phyloP scores from a whole-genome alignment of 2,888 invertebrate species.

The Catocala nupta region DNA sequence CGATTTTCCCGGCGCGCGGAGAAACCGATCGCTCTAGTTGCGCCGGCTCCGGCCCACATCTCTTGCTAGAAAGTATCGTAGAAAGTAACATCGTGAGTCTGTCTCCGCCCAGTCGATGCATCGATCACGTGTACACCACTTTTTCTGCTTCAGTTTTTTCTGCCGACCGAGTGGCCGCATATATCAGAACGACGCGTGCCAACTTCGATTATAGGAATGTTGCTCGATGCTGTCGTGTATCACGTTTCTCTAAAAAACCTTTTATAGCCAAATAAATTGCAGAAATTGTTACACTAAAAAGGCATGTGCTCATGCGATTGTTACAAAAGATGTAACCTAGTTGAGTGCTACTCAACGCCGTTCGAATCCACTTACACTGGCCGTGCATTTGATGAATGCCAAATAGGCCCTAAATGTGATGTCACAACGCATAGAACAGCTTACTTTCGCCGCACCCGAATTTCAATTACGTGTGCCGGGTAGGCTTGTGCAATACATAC shows the following conservation, averaged over 20 bases:
- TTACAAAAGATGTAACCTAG: constrained; percentile 36
- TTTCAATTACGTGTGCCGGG: constrained; percentile 80
- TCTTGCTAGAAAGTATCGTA: constrained; percentile 86
- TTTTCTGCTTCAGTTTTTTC: constrained; percentile 72
- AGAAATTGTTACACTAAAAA: constrained; percentile 17
- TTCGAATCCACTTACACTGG: constrained; percentile 32
- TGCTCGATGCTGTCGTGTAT: constrained; percentile 44
- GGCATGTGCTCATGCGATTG: constrained; percentile 31
- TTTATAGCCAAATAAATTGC: constrained; percentile 25
- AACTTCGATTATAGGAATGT: constrained; percentile 43
- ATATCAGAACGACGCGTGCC: constrained; percentile 51
- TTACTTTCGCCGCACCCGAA: constrained; percentile 84
- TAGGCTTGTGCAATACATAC: constrained; percentile 84
- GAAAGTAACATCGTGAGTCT: constrained; percentile 84
- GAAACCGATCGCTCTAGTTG: constrained; percentile 87
- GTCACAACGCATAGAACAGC: constrained; percentile 66
- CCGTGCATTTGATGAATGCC: constrained; percentile 53
- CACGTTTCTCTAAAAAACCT: constrained; percentile 39
- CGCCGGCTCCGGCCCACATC: constrained; percentile 83
- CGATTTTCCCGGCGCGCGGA: constrained; percentile 84
- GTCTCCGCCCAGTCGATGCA: constrained; percentile 78
- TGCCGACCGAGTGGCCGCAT: constrained; percentile 43
- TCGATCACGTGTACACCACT: constrained; percentile 76
- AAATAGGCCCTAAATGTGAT: constrained; percentile 58
- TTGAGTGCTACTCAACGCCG: constrained; percentile 24